Percentiles rank a stretch among this genome's conserved stretches.
These are phyloP conservation scores for Oncorhynchus mykiss DNA, from an alignment of 2,113 vertebrate genomes.

Conservation along the genomic window DNA sequence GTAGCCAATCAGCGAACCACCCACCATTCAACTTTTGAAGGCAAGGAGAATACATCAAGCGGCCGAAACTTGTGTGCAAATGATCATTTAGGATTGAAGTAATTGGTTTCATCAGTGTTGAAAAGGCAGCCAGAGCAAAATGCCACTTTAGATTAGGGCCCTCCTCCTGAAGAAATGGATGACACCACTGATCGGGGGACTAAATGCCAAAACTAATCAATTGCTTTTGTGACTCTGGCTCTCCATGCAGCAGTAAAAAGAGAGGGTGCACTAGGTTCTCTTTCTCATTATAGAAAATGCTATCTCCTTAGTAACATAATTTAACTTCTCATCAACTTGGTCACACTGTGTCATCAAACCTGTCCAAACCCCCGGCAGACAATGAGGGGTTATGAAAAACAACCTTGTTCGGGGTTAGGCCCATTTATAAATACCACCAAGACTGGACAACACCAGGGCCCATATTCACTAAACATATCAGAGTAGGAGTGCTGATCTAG, in stretches of 20 bases:
- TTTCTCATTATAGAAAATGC: slow-evolving; percentile 92
- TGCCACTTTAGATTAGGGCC: slow-evolving; percentile 99
- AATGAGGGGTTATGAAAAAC: slow-evolving; percentile 1
- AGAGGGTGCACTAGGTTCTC: slow-evolving; percentile 85
- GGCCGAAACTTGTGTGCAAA: slow-evolving; percentile 83
- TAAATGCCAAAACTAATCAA: slow-evolving; percentile 97
- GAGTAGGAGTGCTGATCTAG: too few species aligned
- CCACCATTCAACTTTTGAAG: slow-evolving; percentile 5
- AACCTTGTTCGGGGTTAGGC: not conserved
- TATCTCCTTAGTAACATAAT: slow-evolving; percentile 94
- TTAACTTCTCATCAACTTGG: slow-evolving; percentile 88
- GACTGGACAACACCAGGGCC: too few species aligned
- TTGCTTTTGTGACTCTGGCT: slow-evolving; percentile 87
- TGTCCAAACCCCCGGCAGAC: not conserved
- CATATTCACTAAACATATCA: too few species aligned
- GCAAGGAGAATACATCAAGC: slow-evolving; percentile 16
- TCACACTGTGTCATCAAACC: slow-evolving; percentile 78
- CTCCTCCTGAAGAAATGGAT: slow-evolving; percentile 94
- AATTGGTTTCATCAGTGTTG: slow-evolving; percentile 46
- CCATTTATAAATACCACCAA: not conserved
- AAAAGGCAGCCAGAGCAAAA: slow-evolving; percentile 97
- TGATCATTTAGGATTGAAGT: slow-evolving; percentile 83
- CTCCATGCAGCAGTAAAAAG: slow-evolving; percentile 86
- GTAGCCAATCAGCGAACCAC: not conserved
- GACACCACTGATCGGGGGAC: slow-evolving; percentile 93